Percentiles rank a stretch among this genome's conserved stretches.
These are phyloP conservation scores for Orchesellides sinensis DNA, from an alignment of 2,888 invertebrate genomes.

Conservation along the genomic window DNA sequence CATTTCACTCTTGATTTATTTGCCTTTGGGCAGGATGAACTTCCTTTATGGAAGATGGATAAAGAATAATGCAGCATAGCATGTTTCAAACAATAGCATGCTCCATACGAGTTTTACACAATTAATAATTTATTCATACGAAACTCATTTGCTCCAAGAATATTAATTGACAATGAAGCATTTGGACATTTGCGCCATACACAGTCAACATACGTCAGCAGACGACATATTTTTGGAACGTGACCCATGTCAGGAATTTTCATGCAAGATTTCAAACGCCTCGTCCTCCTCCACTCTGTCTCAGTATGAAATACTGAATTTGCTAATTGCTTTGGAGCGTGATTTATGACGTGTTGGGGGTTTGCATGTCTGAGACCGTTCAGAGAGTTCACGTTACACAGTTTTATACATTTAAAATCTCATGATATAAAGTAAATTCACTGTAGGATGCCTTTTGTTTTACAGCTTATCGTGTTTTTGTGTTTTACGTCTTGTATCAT, in stretches of 20 bases:
- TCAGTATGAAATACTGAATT: constrained; percentile 37
- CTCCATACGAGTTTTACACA: background rate
- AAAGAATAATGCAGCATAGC: background rate
- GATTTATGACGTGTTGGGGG: constrained; percentile 70
- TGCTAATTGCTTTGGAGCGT: constrained; percentile 62
- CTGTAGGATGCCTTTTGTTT: background rate
- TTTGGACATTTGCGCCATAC: background rate
- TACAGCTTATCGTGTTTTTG: background rate
- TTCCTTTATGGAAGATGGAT: background rate
- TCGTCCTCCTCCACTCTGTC: background rate
- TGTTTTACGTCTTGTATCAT: background rate
- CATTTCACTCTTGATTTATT: constrained; percentile 31
- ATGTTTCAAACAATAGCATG: background rate
- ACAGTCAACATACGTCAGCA: background rate
- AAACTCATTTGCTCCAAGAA: constrained; percentile 30
- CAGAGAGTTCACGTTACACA: no score
- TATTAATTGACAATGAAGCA: constrained; percentile 43
- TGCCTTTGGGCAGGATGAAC: constrained; percentile 31
- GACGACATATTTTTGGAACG: background rate
- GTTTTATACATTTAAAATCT: no score
- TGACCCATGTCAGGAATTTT: background rate
- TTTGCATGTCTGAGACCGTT: constrained; percentile 52
- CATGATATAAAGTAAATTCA: background rate
- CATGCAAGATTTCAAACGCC: constrained; percentile 9
- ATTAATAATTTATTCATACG: constrained; percentile 25